Base-by-base conservation (phyloP, 92 coral and sea anemone genomes). In the Palythoa grandiflora region DNA sequence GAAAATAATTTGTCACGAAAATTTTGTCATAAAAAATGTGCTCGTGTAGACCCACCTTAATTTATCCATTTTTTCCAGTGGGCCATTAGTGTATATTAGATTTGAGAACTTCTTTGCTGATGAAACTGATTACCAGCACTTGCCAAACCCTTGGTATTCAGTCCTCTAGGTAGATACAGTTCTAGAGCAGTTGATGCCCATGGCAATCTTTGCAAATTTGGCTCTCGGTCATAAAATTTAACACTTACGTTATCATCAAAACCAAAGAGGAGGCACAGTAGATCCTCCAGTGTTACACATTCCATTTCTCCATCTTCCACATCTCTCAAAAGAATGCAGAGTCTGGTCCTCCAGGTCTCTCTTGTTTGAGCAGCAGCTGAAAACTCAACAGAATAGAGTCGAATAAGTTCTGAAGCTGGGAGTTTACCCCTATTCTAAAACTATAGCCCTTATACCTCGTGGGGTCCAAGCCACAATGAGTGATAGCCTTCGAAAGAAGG, bases 401-500 rank as follows among this genome's bases (percentile, higher is more conserved):
- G 11, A 39, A 73, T 73, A 73, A 73, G 38, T 51, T 38, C 53
- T 39, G 28, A 73, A 39, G 77, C 77, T 39, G 77, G 1, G 77
- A 38, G 53, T 73, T 73, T n/a, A n/a, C 92, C 16, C 94, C 92
- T 13, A 89, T 78, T 36, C 93, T 35, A 38, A 92, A 89, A 71
- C 93, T 91, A 68, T 91, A 91, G 10, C 91, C 91, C 75, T 88
- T 91, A 21, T 87, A 87, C 71, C 70, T 79, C 0, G 70, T 57
- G 40, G 90, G 40, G 75, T 92, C 92, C 28, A 89, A 53, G 12
- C 87, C 87, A 52, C 89, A 91, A n/a, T n/a, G 3, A 1, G 7
- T 37, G 57, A 90, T 70, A 40, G 35, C 77, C 55, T 61, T 20
- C 35, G 86, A 83, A 71, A 89, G 78, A 65, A 63, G n/a, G n/a